phyloP scores from a whole-genome alignment of 2,797 vertebrate genomes.

The Tauraco hartlaubi region DNA sequence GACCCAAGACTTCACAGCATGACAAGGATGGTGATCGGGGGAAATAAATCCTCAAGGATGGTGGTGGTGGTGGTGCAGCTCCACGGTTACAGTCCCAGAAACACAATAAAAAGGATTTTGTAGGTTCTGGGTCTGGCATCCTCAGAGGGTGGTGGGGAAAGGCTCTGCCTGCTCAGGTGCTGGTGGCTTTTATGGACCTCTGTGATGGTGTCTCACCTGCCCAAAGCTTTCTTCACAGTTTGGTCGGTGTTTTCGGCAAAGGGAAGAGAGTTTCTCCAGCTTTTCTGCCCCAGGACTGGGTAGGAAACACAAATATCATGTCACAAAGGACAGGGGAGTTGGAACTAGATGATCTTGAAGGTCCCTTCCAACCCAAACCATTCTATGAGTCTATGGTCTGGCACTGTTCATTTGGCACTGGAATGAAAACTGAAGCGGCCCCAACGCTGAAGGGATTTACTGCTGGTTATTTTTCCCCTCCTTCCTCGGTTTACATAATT shows the following conservation, averaged over 20 bases:
- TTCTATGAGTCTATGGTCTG: background rate
- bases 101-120: background rate
- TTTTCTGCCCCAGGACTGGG: background rate
- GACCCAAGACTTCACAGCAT: constrained; percentile 73
- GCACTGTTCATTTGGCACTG: background rate
- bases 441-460: fast-evolving
- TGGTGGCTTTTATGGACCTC: background rate
- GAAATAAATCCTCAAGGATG: fast-evolving
- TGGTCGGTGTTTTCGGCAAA: background rate
- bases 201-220: fast-evolving
- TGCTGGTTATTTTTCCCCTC: background rate
- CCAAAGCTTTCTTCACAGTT: background rate
- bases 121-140: background rate
- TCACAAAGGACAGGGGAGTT: background rate
- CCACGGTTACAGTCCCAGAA: fast-evolving
- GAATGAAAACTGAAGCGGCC: background rate
- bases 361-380: too few species aligned
- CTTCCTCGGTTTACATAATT: background rate
- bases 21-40: fast-evolving
- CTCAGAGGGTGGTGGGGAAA: background rate
- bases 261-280: background rate
- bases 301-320: background rate
- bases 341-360: too few species aligned
- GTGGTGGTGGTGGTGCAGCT: background rate
- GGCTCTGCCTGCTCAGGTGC: background rate